Evolutionary conservation across 2,113 vertebrate genomes (phyloP).

Genomic region (Zosterops pallidus): DNA sequence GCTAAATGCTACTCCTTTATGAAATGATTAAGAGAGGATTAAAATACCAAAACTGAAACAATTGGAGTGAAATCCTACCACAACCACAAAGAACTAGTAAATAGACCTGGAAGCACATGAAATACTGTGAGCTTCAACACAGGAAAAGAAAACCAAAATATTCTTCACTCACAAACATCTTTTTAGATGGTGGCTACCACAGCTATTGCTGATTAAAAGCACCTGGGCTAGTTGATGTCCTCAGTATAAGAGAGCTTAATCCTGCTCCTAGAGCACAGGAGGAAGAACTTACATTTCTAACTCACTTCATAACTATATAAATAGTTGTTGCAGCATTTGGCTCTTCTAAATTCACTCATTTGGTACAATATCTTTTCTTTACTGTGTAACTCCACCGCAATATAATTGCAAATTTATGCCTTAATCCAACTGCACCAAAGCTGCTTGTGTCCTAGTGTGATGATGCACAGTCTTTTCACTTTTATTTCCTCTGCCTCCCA

Average conservation of each 20-base stretch:
- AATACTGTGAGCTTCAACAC: not conserved
- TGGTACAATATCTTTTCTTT: not conserved
- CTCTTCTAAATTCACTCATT: not conserved
- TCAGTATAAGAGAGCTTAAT: not conserved
- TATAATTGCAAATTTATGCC: not conserved
- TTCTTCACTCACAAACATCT: not conserved
- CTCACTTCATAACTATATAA: fast-evolving
- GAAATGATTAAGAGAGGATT: not conserved
- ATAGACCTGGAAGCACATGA: not conserved
- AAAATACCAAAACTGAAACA: not conserved
- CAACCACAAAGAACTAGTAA: not conserved
- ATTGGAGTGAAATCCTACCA: not conserved
- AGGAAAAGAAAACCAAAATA: not conserved
- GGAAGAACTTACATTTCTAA: not conserved
- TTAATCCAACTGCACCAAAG: not conserved
- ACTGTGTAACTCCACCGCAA: not conserved
- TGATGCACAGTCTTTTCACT: not conserved
- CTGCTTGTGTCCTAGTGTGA: not conserved
- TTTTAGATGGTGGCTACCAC: not conserved
- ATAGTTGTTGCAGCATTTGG: not conserved
- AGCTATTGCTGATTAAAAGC: not conserved
- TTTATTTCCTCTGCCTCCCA: not conserved
- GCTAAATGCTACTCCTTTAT: not conserved
- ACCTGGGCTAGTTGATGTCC: not conserved
- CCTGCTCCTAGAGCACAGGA: not conserved